Conservation (phyloP, 2,888 invertebrate species). For the Synergus umbraculus region DNA sequence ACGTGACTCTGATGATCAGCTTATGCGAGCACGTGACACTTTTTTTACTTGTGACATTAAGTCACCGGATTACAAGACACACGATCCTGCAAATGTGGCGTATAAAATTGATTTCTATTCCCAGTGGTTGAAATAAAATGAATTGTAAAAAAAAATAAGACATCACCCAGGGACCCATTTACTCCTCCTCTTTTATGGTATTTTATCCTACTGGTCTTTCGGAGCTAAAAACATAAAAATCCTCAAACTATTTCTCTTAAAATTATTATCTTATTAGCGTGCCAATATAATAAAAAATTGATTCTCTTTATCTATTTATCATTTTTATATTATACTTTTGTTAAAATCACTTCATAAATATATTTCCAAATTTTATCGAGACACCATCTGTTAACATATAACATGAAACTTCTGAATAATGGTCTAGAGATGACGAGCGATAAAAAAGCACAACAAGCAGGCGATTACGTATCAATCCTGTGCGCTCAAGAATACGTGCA, state of each 20-base stretch:
- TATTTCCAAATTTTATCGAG: background rate
- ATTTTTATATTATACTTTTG: background rate
- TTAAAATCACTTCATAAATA: background rate
- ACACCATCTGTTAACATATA: background rate
- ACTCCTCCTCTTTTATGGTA: too few relatives aligned
- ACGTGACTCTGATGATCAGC: slow-evolving; percentile 22
- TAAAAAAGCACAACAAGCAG: background rate
- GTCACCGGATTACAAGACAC: slow-evolving; percentile 11
- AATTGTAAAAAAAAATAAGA: background rate
- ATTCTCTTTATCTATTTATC: background rate
- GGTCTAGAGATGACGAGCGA: slow-evolving; percentile 1
- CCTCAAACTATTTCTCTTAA: too few relatives aligned
- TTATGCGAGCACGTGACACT: slow-evolving; percentile 27
- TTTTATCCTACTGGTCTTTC: too few relatives aligned
- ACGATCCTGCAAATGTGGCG: slow-evolving; percentile 11
- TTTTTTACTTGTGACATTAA: slow-evolving; percentile 24
- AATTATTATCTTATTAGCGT: too few relatives aligned
- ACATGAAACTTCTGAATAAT: slow-evolving; percentile 10
- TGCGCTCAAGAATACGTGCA: background rate
- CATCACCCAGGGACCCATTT: background rate
- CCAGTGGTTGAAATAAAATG: background rate
- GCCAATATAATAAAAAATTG: too few relatives aligned
- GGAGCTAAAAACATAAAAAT: too few relatives aligned
- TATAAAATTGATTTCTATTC: background rate
- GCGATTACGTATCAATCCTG: slow-evolving; percentile 9